These are phyloP conservation scores for Meriones psammophilus DNA, from an alignment of 2,797 vertebrate species.

Conservation along the genomic window DNA sequence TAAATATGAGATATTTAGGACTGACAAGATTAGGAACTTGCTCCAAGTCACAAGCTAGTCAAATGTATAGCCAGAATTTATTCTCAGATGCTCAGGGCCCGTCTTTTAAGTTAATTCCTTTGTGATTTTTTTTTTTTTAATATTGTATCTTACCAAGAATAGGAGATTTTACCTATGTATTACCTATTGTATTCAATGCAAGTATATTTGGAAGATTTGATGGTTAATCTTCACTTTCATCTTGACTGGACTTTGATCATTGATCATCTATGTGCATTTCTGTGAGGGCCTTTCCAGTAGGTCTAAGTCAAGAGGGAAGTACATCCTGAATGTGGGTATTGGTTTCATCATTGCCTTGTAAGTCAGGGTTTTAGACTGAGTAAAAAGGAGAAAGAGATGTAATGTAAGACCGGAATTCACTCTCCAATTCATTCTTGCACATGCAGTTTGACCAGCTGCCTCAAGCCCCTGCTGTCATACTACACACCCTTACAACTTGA, in stretches of 20 bases:
- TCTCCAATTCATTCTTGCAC: not conserved
- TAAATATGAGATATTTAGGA: not conserved
- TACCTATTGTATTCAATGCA: not conserved
- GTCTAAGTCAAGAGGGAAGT: not conserved
- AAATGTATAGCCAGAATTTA: not conserved
- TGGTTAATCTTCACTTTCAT: not conserved
- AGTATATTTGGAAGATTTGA: not conserved
- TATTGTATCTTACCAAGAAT: not conserved
- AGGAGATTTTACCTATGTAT: not conserved
- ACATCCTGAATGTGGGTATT: not conserved
- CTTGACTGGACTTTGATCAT: not conserved
- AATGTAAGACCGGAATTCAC: not conserved
- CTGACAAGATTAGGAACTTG: not conserved
- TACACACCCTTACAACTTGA: not conserved
- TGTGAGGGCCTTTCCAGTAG: not conserved
- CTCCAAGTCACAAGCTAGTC: not conserved
- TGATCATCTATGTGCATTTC: not conserved
- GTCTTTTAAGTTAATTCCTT: constrained; percentile 34
- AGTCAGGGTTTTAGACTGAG: not conserved
- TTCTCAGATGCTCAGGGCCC: not conserved
- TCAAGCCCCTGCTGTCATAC: not conserved
- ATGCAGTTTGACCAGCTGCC: too few species aligned
- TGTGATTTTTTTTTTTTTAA: not conserved
- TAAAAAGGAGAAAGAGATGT: not conserved
- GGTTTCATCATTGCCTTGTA: not conserved